These are phyloP conservation scores for Gnathonemus echidnorhynchus DNA, from an alignment of 2,113 vertebrate genomes.

Conservation along the genomic window DNA sequence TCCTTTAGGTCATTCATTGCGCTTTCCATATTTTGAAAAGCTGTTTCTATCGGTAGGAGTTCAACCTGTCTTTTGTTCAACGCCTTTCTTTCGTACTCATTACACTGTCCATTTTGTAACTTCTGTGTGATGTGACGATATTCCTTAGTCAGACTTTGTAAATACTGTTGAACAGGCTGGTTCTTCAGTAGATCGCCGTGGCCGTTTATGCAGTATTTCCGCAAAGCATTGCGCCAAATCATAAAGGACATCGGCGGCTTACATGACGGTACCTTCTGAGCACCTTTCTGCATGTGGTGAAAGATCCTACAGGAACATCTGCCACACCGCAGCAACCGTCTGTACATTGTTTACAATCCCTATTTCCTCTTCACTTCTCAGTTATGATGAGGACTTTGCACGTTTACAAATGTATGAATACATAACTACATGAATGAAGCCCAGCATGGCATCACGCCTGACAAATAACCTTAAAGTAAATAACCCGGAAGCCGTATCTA, in stretches of 20 bases:
- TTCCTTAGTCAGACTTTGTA: conserved; percentile 55
- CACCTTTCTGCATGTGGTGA: background rate
- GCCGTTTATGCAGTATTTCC: conserved; percentile 43
- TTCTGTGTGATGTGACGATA: conserved; percentile 44
- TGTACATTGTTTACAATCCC: background rate
- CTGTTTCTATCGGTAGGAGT: conserved; percentile 49
- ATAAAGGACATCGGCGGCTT: background rate
- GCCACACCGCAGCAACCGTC: background rate
- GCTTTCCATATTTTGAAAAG: conserved; percentile 54
- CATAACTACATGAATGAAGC: background rate
- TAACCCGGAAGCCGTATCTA: background rate
- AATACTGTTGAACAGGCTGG: conserved; percentile 54
- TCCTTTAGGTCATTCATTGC: conserved; percentile 58
- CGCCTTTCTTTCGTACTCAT: conserved; percentile 46
- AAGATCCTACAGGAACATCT: background rate
- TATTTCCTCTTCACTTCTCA: background rate
- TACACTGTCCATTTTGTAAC: conserved; percentile 39
- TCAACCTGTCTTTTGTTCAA: conserved; percentile 45
- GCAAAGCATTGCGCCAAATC: background rate
- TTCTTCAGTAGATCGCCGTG: conserved; percentile 48
- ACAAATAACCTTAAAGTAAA: background rate
- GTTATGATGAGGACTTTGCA: background rate
- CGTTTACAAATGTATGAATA: background rate
- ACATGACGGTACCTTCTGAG: background rate
- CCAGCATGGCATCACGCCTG: background rate